Evolutionary conservation across 2,888 invertebrate species (phyloP).

Genomic region (Pristionchus maxplancki): DNA sequence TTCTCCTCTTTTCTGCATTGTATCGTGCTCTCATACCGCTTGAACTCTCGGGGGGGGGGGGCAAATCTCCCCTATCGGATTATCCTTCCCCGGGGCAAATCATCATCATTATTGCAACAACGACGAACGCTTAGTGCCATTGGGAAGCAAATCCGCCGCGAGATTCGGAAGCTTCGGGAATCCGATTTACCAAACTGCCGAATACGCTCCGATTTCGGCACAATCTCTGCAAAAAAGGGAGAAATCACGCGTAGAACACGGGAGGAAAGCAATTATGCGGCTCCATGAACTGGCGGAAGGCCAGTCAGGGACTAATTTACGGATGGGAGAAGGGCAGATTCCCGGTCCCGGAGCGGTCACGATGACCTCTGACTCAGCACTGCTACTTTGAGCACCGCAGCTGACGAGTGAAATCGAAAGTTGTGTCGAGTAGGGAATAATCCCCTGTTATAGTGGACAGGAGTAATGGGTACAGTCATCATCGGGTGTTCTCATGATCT

Average conservation of each 20-base stretch:
- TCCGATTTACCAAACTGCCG: background rate
- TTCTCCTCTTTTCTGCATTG: background rate
- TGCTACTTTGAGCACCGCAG: background rate
- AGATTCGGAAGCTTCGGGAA: constrained; percentile 5
- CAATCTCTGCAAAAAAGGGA: background rate
- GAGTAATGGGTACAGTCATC: background rate
- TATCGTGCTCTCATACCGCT: background rate
- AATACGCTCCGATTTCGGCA: background rate
- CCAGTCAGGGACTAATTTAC: constrained; percentile 38
- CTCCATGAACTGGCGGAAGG: background rate
- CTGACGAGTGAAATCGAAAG: background rate
- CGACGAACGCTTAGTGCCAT: background rate
- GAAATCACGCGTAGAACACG: background rate
- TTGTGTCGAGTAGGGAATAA: background rate
- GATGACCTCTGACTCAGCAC: background rate
- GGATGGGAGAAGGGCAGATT: background rate
- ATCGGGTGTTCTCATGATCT: background rate
- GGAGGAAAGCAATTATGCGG: background rate
- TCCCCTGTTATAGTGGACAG: background rate
- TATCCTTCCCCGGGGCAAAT: background rate
- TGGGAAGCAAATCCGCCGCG: background rate
- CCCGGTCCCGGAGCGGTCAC: background rate
- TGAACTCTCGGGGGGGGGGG: background rate
- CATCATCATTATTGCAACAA: background rate
- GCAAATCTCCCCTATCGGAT: background rate